A percentile compares a stretch with the other conserved stretches of the same genome.
These are phyloP conservation scores for Poeciliopsis occidentalis DNA, from an alignment of 2,113 vertebrate species.

Conservation along the genomic window DNA sequence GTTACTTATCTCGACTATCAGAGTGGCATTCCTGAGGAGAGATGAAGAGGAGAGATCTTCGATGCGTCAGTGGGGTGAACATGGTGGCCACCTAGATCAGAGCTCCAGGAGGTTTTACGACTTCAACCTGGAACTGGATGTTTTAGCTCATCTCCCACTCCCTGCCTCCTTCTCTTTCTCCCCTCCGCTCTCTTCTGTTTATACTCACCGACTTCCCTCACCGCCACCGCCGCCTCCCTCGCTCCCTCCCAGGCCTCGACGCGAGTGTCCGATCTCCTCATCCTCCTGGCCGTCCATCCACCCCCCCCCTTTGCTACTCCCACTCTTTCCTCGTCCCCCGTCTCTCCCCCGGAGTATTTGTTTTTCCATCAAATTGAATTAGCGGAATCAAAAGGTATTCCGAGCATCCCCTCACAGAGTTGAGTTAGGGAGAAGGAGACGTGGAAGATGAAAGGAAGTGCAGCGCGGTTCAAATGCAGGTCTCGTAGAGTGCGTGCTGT, in stretches of 20 bases:
- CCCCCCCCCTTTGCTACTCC: slow-evolving; percentile 55
- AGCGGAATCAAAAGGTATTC: slow-evolving; percentile 83
- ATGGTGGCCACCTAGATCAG: slow-evolving; percentile 77
- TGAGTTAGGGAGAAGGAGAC: slow-evolving; percentile 79
- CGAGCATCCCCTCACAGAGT: slow-evolving; percentile 75
- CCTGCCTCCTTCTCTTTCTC: slow-evolving; percentile 52
- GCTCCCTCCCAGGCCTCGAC: slow-evolving; percentile 30
- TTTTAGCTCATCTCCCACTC: slow-evolving; percentile 65
- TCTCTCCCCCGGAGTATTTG: slow-evolving; percentile 77
- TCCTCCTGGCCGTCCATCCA: slow-evolving; percentile 20
- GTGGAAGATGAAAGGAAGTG: slow-evolving; percentile 80
- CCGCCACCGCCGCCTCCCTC: slow-evolving; percentile 5
- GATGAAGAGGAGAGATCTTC: slow-evolving; percentile 62
- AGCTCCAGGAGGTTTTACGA: slow-evolving; percentile 77
- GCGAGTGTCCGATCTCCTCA: slow-evolving; percentile 33
- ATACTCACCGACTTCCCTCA: slow-evolving; percentile 32
- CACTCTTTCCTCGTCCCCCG: slow-evolving; percentile 65
- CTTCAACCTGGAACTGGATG: slow-evolving; percentile 77
- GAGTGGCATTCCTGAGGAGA: slow-evolving; percentile 54
- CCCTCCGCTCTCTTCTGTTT: slow-evolving; percentile 53
- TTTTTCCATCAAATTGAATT: slow-evolving; percentile 86
- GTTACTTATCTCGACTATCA: slow-evolving; percentile 69
- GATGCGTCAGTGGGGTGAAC: slow-evolving; percentile 63
- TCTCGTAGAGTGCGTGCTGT: slow-evolving; percentile 67
- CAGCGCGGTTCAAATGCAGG: slow-evolving; percentile 80